Evolutionary conservation across 2,797 vertebrate genomes (phyloP).

Genomic region (Aselliscus stoliczkanus): DNA sequence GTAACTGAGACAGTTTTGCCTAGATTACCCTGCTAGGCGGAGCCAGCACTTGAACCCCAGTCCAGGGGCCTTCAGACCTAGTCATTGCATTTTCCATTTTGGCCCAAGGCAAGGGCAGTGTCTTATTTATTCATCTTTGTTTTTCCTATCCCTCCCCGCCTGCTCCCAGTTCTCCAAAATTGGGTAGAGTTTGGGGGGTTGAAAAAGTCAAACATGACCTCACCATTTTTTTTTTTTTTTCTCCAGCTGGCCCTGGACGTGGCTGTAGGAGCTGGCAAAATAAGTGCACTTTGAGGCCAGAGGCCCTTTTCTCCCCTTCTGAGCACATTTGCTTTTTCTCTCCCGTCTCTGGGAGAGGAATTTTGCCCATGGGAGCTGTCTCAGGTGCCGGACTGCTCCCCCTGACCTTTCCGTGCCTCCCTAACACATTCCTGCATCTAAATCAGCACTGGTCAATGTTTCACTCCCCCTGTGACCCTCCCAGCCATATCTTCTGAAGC

Average conservation of each 20-base stretch:
- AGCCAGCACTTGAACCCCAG: not conserved
- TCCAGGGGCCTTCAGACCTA: not conserved
- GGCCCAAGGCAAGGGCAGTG: not conserved
- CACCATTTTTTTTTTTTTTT: not conserved
- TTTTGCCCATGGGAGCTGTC: slow-evolving; percentile 57
- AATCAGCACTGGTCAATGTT: slow-evolving; percentile 73
- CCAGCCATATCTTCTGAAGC: slow-evolving; percentile 48
- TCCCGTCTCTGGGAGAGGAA: slow-evolving; percentile 41
- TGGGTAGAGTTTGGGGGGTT: slow-evolving; percentile 3
- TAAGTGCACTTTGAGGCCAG: slow-evolving; percentile 1
- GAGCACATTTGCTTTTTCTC: slow-evolving; percentile 1
- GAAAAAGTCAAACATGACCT: slow-evolving; percentile 54
- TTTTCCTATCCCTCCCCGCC: not conserved
- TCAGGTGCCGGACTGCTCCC: slow-evolving; percentile 47
- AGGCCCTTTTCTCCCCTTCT: slow-evolving; percentile 30
- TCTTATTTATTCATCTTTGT: slow-evolving; percentile 40
- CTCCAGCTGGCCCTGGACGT: not conserved
- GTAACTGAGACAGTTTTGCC: slow-evolving; percentile 3
- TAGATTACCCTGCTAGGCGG: not conserved
- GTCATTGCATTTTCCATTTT: not conserved
- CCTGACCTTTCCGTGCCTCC: slow-evolving; percentile 45
- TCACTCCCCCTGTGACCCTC: slow-evolving; percentile 51
- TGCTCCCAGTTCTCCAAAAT: slow-evolving; percentile 39
- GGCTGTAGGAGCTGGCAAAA: not conserved
- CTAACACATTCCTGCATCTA: slow-evolving; percentile 56